phyloP scores from a whole-genome alignment of 1,140 invertebrate genomes.

The Drosophila bocqueti region DNA sequence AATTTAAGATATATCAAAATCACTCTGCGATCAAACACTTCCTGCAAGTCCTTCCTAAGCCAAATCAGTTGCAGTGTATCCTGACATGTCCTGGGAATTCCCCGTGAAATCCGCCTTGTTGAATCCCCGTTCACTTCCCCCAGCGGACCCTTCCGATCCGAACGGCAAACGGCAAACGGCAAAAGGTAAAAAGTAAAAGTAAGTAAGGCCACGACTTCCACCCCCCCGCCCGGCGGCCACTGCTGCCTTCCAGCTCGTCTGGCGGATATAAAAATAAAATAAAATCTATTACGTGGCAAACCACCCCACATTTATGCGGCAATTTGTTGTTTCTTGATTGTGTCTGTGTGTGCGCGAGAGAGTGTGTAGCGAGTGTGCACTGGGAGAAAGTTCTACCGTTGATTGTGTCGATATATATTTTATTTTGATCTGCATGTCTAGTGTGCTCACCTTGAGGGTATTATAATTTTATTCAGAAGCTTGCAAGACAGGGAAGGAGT shows the following conservation, averaged over 20 bases:
- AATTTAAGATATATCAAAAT: too few species aligned
- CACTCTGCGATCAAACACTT: not conserved
- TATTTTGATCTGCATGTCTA: not conserved
- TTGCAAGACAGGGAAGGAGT: not conserved
- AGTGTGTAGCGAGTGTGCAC: not conserved
- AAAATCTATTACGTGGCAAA: slow-evolving; percentile 85
- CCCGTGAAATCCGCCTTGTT: slow-evolving; percentile 47
- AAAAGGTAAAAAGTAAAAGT: slow-evolving; percentile 76
- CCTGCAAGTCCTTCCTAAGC: not conserved
- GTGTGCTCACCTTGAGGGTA: too few species aligned
- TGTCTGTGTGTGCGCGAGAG: slow-evolving; percentile 47
- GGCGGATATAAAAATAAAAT: slow-evolving; percentile 80
- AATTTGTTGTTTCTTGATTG: slow-evolving; percentile 84
- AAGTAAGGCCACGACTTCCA: slow-evolving; percentile 57
- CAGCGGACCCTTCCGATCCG: slow-evolving; percentile 9
- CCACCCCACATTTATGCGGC: slow-evolving; percentile 85
- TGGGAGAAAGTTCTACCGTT: not conserved
- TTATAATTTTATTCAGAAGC: not conserved
- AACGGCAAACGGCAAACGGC: slow-evolving; percentile 6
- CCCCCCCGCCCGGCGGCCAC: not conserved
- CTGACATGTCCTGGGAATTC: slow-evolving; percentile 57
- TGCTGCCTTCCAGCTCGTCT: slow-evolving; percentile 26
- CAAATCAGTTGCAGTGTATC: slow-evolving; percentile 39
- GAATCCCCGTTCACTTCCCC: slow-evolving; percentile 3
- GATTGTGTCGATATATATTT: too few species aligned